A percentile compares a stretch with the other conserved stretches of the same genome.
phyloP scores from a whole-genome alignment of 2,113 vertebrate species.

The Tautogolabrus adspersus region DNA sequence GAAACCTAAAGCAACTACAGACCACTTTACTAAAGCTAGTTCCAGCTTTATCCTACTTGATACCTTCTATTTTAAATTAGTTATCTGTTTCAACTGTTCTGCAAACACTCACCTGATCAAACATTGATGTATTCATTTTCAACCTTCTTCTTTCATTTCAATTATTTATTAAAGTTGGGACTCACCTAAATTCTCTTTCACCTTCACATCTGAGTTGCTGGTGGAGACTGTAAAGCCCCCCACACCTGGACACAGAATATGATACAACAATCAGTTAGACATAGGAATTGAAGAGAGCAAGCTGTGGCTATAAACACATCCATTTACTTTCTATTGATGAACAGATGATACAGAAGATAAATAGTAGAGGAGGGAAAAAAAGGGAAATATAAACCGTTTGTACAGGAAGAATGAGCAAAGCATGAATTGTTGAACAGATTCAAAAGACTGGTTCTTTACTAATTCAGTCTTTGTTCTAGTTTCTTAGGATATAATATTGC shows the following conservation, averaged over 20 bases:
- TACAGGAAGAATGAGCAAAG: neutral
- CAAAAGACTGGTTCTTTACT: neutral
- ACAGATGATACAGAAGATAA: neutral
- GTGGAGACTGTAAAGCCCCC: conserved; percentile 62
- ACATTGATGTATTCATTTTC: neutral
- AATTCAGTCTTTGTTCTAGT: neutral
- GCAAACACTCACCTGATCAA: neutral
- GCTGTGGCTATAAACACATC: neutral
- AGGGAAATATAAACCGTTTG: neutral
- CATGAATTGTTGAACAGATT: neutral
- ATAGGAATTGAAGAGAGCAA: neutral
- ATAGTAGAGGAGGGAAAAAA: neutral
- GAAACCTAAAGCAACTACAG: no score
- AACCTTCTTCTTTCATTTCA: neutral
- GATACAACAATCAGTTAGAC: conserved; percentile 8
- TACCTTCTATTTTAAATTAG: neutral
- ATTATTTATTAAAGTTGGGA: neutral
- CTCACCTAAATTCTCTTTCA: conserved; percentile 79
- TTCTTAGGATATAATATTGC: neutral
- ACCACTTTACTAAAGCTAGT: no score
- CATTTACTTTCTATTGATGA: neutral
- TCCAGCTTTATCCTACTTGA: no score
- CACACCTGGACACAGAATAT: conserved; percentile 58
- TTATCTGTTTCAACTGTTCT: neutral
- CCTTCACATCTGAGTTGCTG: neutral